Base-by-base conservation (phyloP, 1,140 invertebrate species). In the Aphelinus certus region DNA sequence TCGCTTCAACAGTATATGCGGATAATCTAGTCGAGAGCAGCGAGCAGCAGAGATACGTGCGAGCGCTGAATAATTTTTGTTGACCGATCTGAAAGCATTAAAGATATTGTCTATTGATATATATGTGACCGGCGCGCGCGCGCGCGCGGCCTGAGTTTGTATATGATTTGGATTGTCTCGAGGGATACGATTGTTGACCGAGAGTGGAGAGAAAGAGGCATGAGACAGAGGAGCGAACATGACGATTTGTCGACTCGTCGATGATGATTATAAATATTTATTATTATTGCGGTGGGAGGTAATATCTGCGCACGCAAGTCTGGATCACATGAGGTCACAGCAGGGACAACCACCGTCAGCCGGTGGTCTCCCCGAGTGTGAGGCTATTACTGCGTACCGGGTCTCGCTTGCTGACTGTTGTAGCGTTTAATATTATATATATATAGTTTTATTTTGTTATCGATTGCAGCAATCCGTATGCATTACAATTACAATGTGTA, bases 401-500 rank as follows among this genome's bases (percentile, higher is more conserved):
- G 66, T 86, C 83, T 85, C 76, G 83, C 83, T 86, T 85, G 81
- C 83, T 86, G 82, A 85, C 81, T 87, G 85, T 85, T 87, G 82
- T 87, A 87, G 81, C 81, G 76, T 82, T 81, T 85, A 79, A 85
- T 65, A 72, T 72, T 72, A 57, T 53, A 53, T 61, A 53, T 63
- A 58, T 48, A 76, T 85, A 87, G 82, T 86, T 87, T 86, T 87
- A 87, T 86, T 87, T 87, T 86, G 83, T 87, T 87, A 84, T 83
- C 49, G 53, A 79, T 79, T 48, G 43, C 64, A 68, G 49, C 56
- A 61, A 72, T 71, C 49, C 43, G 46, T 57, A 72, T 57, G 26
- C 51, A 65, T 68, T 75, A 71, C 26, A 58, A 73, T 72, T 76
- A 67, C 49, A 61, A 76, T 60, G 49, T 67, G 68, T 78, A 80